Evolutionary conservation across 2,888 invertebrate genomes (phyloP), one percentile per base, ranked within the genome.

Genomic region (Lycaena phlaeas): DNA sequence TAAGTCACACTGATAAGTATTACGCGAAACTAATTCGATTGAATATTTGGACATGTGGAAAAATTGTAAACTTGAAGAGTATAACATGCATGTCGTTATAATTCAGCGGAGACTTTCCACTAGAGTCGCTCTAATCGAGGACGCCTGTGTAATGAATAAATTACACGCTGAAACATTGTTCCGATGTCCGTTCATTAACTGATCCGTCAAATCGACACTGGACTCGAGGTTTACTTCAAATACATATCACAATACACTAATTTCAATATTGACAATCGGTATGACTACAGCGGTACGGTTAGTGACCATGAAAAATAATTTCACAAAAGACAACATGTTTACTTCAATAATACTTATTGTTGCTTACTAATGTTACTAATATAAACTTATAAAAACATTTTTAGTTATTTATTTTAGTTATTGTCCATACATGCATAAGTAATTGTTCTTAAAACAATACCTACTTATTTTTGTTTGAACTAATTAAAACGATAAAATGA

Each of bases 121-220:
- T 71, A 64, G 56, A 59, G 58, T 59, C 54, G 40, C 54, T 51
- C 64, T 76, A 76, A 79, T 76, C 76, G 81, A 79, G 79, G 78
- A 75, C 81, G 77, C 60, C 69, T 75, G 78, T 73, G 69, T 78
- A 76, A 82, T 82, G 82, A 81, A 84, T 82, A 84, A 82, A 82
- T 82, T 82, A 82, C 82, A 82, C 77, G 79, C 78, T 78, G 76
- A 77, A 79, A 81, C 77, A 81, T 78, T 82, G 79, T 82, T 68
- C 70, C 73, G 63, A 77, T 72, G 64, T 62, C 64, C 70, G 72
- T 74, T 70, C 76, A 76, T 74, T 78, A 77, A 67, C 68, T 64
- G 64, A 56, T 57, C 64, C 64, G 66, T 68, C 63, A 57, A 59
- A 46, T 58, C 59, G 56, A 61, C 66, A 56, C 52, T 45, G 49